phyloP scores from a whole-genome alignment of 1,140 invertebrate genomes.

The Pinna nobilis region DNA sequence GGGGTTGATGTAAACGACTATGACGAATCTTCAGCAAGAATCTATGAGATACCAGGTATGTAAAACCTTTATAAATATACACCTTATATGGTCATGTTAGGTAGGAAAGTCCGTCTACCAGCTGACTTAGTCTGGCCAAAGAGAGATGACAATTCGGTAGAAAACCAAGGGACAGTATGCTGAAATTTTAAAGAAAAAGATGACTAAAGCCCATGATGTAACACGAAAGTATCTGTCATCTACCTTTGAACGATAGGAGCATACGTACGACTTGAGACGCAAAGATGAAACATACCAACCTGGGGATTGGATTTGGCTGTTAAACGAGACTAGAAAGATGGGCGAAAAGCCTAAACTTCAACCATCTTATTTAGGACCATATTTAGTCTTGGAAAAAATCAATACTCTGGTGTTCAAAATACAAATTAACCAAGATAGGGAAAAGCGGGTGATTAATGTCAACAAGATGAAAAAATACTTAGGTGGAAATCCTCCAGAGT shows the following conservation, averaged over 20 bases:
- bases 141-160: not conserved
- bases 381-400: conserved; percentile 4
- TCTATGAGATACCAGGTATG: conserved; percentile 25
- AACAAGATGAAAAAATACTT: not conserved
- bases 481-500: no score
- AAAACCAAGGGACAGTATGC: conserved; percentile 35
- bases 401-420: conserved; percentile 6
- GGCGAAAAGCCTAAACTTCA: not conserved
- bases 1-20: conserved; percentile 2
- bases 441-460: not conserved
- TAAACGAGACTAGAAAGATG: not conserved
- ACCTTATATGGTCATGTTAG: conserved; percentile 10
- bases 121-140: not conserved
- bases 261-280: conserved; percentile 19
- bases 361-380: not conserved
- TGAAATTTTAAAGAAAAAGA: conserved; percentile 17
- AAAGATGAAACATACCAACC: not conserved
- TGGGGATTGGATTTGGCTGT: not conserved
- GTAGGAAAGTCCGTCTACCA: conserved; percentile 2
- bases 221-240: conserved; percentile 14
- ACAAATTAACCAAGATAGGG: not conserved
- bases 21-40: conserved; percentile 9
- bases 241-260: conserved; percentile 24
- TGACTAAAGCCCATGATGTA: conserved; percentile 21
- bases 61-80: no score